Evolutionary conservation across 2,888 invertebrate species (phyloP), one percentile per base, ranked within the genome.

Genomic region (Silvanus unidentatus): DNA sequence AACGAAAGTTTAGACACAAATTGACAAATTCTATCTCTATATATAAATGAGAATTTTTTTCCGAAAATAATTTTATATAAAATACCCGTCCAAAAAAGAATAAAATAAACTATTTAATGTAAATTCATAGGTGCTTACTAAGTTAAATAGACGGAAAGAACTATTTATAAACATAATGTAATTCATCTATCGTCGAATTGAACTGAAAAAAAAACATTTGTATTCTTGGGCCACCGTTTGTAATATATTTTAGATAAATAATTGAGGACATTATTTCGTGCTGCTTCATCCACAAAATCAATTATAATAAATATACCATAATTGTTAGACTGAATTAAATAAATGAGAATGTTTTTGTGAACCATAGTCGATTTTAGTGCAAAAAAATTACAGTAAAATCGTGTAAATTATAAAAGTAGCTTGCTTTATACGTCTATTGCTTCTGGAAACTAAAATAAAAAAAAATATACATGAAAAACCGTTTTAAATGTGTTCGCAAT

Each of bases 251-350:
- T 32, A 12, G n/a, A 32, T 32, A 32, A 4, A 32, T 12, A 32
- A 32, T 12, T 32, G 5, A 32, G 32, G n/a, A 32, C 4, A n/a
- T 12, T 8, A 32, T 32, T 32, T 32, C n/a, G 5, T 32, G 11
- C 11, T 32, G 32, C 32, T 32, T 32, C 4, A 32, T 32, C n/a
- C 13, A 32, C n/a, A 32, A 32, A 28, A 32, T 5, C 3, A 12
- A 32, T 32, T 4, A 32, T 32, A 32, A n/a, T n/a, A 32, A 32
- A 12, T 28, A 28, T 12, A 32, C n/a, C n/a, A 32, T 32, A 32
- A 12, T 32, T 37, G 37, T 37, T 37, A 37, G 37, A 37, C 16
- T 37, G 37, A 32, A 32, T 12, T 12, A 12, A 12, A 32, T 32
- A 22, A 22, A 22, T 22, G 22, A 22, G 8, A 22, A 22, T 22